Evolutionary conservation across 2,797 vertebrate genomes (phyloP), one percentile per base, ranked within the genome.

Genomic region (Oryzias dopingdopingensis): DNA sequence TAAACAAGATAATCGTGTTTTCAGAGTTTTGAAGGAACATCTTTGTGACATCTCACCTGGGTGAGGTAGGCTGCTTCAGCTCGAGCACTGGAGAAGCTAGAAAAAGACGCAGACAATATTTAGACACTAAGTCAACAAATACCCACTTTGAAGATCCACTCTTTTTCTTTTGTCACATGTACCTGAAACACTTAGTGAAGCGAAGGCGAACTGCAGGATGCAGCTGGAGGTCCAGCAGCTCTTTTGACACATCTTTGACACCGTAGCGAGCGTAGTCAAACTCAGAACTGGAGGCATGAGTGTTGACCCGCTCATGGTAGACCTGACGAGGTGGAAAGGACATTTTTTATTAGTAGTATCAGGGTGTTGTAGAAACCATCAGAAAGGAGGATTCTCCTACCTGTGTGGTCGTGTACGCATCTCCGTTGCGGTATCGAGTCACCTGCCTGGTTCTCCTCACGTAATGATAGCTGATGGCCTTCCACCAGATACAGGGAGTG

Each of bases 391-490:
- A 17, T 4, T 0, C 24, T 4, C 56, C 80, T 64, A 88, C 89
- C 90, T 95, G 83, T 1, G 94, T 96, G 75, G 94, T 95, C 15
- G 95, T 96, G 61, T 96, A 96, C 14, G 95, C 94, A 0, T 96
- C 94, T 6, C 95, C 95, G 12, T 96, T 96, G 66, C 94, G 93
- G 75, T 96, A 96, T 62, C 95, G 90, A 0, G 95, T 96, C 80
- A 96, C 92, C 85, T 96, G 95, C 49, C 95, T 90, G 1, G 95
- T 96, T 62, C 94, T 91, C 13, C 95, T 91, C 54, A 96, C 92
- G 1, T 95, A 96, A 81, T 97, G 95, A 68, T 96, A 96, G 86
- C 95, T 96, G 77, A 97, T 96, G 82, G 95, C 95, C 84, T 97
- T 96, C 95, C 95, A 97, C 95, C 95, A 96, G 79, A 97, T 95